Base-by-base conservation (phyloP, 1,140 invertebrate species). In the Drosophila guanche region DNA sequence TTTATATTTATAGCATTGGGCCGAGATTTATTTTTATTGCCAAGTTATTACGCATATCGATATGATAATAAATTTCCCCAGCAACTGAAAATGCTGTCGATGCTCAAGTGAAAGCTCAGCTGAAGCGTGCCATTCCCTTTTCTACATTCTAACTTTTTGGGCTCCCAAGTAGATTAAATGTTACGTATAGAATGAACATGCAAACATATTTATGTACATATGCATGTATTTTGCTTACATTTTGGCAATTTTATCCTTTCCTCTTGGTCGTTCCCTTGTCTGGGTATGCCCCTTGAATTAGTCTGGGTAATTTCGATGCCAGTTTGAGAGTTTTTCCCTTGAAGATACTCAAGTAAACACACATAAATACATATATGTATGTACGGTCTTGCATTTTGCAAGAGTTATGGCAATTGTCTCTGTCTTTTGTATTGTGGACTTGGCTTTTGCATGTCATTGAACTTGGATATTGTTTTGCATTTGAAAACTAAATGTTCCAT, bases 41-140 rank as follows among this genome's bases (percentile, higher is more conserved):
- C 84, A 80, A 89, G 83, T 89, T 89, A 89, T 89, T 89, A 89
- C 79, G 84, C 84, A 89, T 84, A 89, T 89, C 84, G 79, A 88
- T 89, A 89, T 89, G 84, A 78, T 89, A 85, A 89, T 89, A 89
- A 89, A 89, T 89, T 80, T 81, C 66, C 67, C 67, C 72, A 60
- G 60, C 47, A 27, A n/a, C 76, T 58, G 55, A 57, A 79, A 56
- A 53, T 72, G 68, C 68, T 71, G 41, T 33, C 57, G 41, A 71
- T 52, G 55, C 68, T 60, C 48, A 54, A 73, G 69, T 63, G 70
- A 73, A 73, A 73, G 47, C 66, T 70, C 53, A 63, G 63, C 50
- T 63, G 47, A 74, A 74, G 71, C 67, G 66, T 69, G 48, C 67
- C 66, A 25, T 25, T 57, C 33, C 46, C 29, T 69, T 58, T 58